Evolutionary conservation across 2,113 vertebrate genomes (phyloP).

Genomic region (Leptosomus discolor): DNA sequence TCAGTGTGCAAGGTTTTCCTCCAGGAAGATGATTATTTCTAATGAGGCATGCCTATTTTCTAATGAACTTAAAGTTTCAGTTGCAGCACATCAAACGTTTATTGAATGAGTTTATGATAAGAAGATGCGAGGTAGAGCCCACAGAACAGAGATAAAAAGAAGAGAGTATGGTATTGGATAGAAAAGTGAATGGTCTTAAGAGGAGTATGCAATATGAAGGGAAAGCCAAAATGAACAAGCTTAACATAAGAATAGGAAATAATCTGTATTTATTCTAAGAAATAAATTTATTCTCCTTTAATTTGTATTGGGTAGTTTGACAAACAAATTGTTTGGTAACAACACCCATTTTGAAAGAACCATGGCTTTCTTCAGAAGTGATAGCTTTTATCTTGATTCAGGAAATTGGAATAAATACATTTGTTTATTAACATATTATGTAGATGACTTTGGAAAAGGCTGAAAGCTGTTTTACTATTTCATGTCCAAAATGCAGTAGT

Average conservation of each 20-base stretch:
- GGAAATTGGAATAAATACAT: conserved; percentile 3
- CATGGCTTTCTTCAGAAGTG: not conserved
- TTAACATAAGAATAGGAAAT: not conserved
- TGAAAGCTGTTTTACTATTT: not conserved
- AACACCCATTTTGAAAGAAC: not conserved
- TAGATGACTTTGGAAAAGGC: not conserved
- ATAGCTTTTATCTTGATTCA: not conserved
- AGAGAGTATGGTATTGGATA: not conserved
- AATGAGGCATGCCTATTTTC: not conserved
- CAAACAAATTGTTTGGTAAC: conserved; percentile 4
- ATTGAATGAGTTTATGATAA: not conserved
- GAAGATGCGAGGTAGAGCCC: not conserved
- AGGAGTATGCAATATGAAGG: not conserved
- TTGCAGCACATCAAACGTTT: not conserved
- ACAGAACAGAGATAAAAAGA: not conserved
- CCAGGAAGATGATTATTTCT: not conserved
- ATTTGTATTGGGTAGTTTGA: not conserved
- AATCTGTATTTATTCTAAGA: not conserved
- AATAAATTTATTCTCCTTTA: not conserved
- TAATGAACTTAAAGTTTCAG: not conserved
- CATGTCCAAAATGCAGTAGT: not conserved
- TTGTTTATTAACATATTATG: not conserved
- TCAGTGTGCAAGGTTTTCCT: not conserved
- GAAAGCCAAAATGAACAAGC: not conserved
- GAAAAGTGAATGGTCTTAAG: not conserved